Evolutionary conservation across 2,888 invertebrate genomes (phyloP).

Genomic region (Drosophila paracracens): DNA sequence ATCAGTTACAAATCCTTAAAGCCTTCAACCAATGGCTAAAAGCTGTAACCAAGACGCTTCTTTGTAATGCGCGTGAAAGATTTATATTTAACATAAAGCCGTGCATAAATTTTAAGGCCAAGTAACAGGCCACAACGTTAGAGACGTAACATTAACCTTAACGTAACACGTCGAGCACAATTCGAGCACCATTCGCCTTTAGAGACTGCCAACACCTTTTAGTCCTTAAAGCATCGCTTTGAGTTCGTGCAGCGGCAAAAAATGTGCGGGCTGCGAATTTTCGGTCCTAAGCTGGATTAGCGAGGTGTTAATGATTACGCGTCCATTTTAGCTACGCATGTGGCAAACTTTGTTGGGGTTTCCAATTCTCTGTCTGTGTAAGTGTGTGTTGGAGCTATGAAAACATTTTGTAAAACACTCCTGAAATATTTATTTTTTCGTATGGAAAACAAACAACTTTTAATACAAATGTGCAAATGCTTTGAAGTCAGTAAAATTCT

Average conservation of each 20-base stretch:
- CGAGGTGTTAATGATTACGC: conserved; percentile 69
- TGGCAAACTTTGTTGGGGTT: conserved; percentile 17
- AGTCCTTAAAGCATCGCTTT: conserved; percentile 5
- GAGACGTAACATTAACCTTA: conserved; percentile 40
- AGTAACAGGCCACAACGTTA: conserved; percentile 46
- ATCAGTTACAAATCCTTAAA: conserved; percentile 31
- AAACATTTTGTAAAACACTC: conserved; percentile 31
- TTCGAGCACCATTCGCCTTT: conserved; percentile 43
- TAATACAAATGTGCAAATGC: neutral
- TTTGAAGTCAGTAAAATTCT: neutral
- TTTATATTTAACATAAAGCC: conserved; percentile 65
- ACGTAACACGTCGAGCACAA: conserved; percentile 48
- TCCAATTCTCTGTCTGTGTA: neutral
- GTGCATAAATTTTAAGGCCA: conserved; percentile 65
- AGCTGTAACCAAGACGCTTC: conserved; percentile 29
- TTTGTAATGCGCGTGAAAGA: conserved; percentile 47
- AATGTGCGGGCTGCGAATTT: conserved; percentile 31
- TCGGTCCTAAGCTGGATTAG: conserved; percentile 41
- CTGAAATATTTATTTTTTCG: conserved; percentile 32
- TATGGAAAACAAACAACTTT: conserved; percentile 29
- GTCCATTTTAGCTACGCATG: conserved; percentile 22
- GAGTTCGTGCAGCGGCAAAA: conserved; percentile 27
- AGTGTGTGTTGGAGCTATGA: neutral
- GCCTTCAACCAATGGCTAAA: conserved; percentile 35
- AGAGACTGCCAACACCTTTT: conserved; percentile 61